Conservation (phyloP, 2,113 vertebrate species). For the Paracanthobrama guichenoti region DNA sequence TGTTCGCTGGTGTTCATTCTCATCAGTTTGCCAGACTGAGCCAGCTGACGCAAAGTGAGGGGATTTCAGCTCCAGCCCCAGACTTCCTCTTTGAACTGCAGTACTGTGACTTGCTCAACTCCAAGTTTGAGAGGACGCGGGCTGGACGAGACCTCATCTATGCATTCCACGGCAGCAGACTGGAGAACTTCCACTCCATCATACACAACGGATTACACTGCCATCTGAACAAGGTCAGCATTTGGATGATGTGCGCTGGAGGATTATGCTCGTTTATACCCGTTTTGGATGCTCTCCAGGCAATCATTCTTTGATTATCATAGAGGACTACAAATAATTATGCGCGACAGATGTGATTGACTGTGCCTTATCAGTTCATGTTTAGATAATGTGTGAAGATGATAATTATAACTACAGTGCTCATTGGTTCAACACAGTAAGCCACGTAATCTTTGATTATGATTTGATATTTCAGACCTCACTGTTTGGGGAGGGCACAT, state of each 20-base stretch:
- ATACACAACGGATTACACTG: conserved; percentile 95
- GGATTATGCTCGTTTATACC: not conserved
- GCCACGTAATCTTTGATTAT: conserved; percentile 1
- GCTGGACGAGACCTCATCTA: conserved; percentile 88
- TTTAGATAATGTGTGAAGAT: conserved; percentile 38
- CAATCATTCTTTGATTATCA: not conserved
- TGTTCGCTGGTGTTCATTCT: conserved; percentile 3
- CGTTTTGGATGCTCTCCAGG: not conserved
- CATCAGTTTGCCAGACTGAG: conserved; percentile 86
- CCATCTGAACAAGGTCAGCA: conserved; percentile 92
- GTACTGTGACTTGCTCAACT: conserved; percentile 86
- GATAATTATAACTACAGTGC: not conserved
- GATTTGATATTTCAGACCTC: conserved; percentile 80
- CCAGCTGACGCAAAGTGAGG: conserved; percentile 79
- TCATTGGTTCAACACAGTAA: not conserved
- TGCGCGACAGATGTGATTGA: not conserved
- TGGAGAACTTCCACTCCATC: conserved; percentile 99
- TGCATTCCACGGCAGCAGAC: conserved; percentile 93
- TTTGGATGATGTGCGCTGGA: not conserved
- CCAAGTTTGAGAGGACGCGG: conserved; percentile 85
- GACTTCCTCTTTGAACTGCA: conserved; percentile 94
- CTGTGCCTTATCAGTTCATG: conserved; percentile 11
- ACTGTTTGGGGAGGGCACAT: conserved; percentile 96
- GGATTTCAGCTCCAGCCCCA: conserved; percentile 77
- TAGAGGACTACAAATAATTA: not conserved